Evolutionary conservation across 2,888 invertebrate species (phyloP).

Genomic region (Plagodis pulveraria): DNA sequence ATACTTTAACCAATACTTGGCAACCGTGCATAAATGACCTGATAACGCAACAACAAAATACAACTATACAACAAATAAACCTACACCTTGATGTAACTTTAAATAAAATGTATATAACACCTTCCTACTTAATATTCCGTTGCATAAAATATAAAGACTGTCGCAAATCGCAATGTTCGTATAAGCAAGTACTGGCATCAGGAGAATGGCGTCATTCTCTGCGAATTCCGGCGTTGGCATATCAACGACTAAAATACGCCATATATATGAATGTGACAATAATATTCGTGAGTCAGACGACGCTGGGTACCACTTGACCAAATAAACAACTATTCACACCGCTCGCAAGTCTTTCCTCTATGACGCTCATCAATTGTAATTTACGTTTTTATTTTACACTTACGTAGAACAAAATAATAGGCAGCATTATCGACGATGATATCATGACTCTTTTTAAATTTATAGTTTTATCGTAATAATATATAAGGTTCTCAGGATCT

Average conservation of each 20-base stretch:
- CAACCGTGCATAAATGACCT: too few species aligned
- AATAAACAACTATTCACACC: constrained; percentile 74
- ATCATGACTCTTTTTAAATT: too few species aligned
- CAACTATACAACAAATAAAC: neutral
- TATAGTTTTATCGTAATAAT: too few species aligned
- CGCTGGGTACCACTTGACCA: constrained; percentile 71
- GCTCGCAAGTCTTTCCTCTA: constrained; percentile 64
- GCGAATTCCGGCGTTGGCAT: constrained; percentile 69
- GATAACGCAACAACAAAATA: neutral
- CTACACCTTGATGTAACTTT: neutral
- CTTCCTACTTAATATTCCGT: constrained; percentile 18
- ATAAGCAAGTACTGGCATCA: constrained; percentile 51
- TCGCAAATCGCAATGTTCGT: constrained; percentile 13
- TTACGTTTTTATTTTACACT: constrained; percentile 16
- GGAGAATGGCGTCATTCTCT: constrained; percentile 78
- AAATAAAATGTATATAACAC: neutral
- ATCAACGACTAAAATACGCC: constrained; percentile 73
- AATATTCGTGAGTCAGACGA: constrained; percentile 77
- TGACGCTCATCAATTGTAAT: constrained; percentile 44
- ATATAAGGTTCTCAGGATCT: too few species aligned
- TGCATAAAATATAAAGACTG: constrained; percentile 26
- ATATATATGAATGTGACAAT: constrained; percentile 75
- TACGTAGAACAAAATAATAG: neutral
- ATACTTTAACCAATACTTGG: too few species aligned
- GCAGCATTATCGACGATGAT: neutral